Conservation (phyloP, 2,888 invertebrate genomes). For the Hirudinaria manillensis region DNA sequence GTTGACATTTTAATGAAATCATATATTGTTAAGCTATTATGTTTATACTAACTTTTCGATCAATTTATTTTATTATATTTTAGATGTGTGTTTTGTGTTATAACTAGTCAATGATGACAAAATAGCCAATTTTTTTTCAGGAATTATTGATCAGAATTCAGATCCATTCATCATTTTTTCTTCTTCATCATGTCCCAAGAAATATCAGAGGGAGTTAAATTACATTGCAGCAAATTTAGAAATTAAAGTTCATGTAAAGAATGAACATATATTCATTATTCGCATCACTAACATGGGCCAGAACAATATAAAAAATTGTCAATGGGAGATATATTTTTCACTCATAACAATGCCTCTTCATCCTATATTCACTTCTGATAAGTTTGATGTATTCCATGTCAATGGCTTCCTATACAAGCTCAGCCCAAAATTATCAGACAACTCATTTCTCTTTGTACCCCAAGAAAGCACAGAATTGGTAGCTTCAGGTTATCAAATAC, state of each 20-base stretch:
- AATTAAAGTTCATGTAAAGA: background rate
- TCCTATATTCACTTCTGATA: no score
- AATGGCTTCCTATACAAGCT: background rate
- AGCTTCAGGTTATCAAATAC: background rate
- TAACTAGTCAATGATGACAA: no score
- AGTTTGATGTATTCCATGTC: background rate
- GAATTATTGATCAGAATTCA: conserved; percentile 1
- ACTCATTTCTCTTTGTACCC: background rate
- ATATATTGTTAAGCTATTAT: no score
- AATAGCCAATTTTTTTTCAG: no score
- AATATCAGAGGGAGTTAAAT: background rate
- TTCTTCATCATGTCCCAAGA: no score
- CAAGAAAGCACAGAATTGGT: background rate
- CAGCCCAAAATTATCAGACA: background rate
- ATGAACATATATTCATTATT: background rate
- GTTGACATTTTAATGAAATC: no score
- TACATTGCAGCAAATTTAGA: background rate
- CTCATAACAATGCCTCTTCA: background rate
- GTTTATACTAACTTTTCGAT: no score
- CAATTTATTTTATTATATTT: no score
- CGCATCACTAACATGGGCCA: background rate
- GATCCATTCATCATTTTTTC: background rate
- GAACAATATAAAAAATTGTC: background rate
- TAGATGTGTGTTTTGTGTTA: no score
- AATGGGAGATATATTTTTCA: conserved; percentile 3